Percentiles rank a stretch among this genome's conserved stretches.
Conservation (phyloP, 2,113 vertebrate species). For the Hippocampus barbouri region DNA sequence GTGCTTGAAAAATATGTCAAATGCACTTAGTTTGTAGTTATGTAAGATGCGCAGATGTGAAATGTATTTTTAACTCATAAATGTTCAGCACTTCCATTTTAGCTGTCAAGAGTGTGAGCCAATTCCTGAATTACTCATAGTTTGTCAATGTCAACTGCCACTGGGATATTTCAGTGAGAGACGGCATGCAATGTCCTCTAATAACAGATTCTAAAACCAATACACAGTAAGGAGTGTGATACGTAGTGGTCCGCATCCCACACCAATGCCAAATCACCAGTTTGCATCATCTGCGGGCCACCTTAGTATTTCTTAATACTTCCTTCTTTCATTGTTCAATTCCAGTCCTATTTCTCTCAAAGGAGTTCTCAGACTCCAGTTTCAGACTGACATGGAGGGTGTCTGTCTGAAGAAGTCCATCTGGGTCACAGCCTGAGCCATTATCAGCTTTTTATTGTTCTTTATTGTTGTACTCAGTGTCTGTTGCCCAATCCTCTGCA, state of each 20-base stretch:
- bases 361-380: conserved; percentile 24
- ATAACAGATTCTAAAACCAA: conserved; percentile 18
- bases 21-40: neutral
- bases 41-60: conserved; percentile 5
- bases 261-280: conserved; percentile 32
- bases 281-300: conserved; percentile 45
- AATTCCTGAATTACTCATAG: conserved; percentile 18
- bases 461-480: conserved; percentile 13
- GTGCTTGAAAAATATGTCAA: conserved; percentile 4
- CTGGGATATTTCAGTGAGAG: conserved; percentile 8
- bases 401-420: conserved; percentile 55
- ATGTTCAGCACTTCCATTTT: conserved; percentile 13
- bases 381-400: conserved; percentile 29
- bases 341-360: conserved; percentile 44
- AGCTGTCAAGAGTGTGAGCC: conserved; percentile 22
- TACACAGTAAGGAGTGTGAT: conserved; percentile 33
- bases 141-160: conserved; percentile 16
- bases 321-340: conserved; percentile 46
- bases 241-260: conserved; percentile 19
- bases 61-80: conserved; percentile 31
- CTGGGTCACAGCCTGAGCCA: conserved; percentile 58
- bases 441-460: conserved; percentile 55
- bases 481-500: conserved; percentile 15
- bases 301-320: conserved; percentile 32
- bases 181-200: conserved; percentile 6